Percentiles rank a stretch among this genome's conserved stretches.
Evolutionary conservation across 1,140 invertebrate genomes (phyloP).

Genomic region (Drosophila triauraria): DNA sequence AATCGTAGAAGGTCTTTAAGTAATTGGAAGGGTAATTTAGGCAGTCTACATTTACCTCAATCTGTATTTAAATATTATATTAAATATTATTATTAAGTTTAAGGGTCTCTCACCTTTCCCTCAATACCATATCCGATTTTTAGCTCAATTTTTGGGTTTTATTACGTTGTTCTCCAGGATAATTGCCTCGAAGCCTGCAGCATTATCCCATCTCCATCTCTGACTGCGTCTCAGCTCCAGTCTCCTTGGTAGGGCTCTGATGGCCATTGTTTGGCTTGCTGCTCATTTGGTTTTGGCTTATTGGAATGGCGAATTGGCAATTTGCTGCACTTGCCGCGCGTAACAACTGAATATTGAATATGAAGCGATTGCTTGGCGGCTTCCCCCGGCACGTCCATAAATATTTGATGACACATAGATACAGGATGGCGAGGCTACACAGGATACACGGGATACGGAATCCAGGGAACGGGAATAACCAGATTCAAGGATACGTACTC

Average conservation of each 20-base stretch:
- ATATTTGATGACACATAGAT: constrained; percentile 52
- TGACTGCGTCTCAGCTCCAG: not conserved
- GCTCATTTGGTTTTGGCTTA: constrained; percentile 62
- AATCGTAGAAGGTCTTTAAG: too few species aligned
- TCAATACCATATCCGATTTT: not conserved
- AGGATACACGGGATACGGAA: constrained; percentile 3
- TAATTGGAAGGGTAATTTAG: too few species aligned
- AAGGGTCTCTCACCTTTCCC: too few species aligned
- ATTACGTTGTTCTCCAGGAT: constrained; percentile 8
- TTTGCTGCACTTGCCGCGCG: constrained; percentile 63
- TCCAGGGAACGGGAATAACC: not conserved
- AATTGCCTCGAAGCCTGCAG: constrained; percentile 22
- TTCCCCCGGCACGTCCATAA: constrained; percentile 59
- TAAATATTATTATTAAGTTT: not conserved
- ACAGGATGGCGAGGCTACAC: not conserved
- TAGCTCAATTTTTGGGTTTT: constrained; percentile 18
- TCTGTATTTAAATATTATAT: not conserved
- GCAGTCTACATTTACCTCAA: too few species aligned
- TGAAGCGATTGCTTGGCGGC: constrained; percentile 62
- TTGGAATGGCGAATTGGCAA: constrained; percentile 64
- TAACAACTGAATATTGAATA: constrained; percentile 67
- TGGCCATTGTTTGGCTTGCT: constrained; percentile 51
- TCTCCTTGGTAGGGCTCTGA: not conserved
- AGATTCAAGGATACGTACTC: constrained; percentile 2
- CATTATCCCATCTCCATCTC: not conserved